Evolutionary conservation across 2,888 invertebrate species (phyloP), one percentile per base, ranked within the genome.

Genomic region (Cryptus armator): DNA sequence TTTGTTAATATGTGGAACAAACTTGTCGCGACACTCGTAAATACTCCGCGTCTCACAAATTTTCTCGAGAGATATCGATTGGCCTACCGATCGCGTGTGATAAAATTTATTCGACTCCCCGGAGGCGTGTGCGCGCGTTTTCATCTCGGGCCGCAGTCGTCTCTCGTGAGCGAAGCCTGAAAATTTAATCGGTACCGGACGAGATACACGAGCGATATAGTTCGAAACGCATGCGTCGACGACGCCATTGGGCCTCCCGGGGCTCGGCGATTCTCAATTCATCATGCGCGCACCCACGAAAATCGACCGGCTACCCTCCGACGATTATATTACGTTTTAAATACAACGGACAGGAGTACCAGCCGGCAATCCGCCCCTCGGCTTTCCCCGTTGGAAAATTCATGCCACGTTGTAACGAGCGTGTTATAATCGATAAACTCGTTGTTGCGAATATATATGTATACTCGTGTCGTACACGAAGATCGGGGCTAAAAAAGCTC

Each of bases 301-400:
- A 81, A 86, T 86, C 86, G 86, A 86, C 86, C 86, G 66, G 67
- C 77, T 59, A 44, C 56, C 83, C 79, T 77, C 75, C 64, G 74
- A 76, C 74, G 53, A 77, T 80, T 64, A 56, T 78, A 81, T 78
- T 64, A 53, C 74, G 81, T 74, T 84, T 85, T 85, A 71, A 85
- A 82, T 82, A 85, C 70, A 56, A 29, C 62, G 62, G 37, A 5
- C 37, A 37, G 37, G 6, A 5, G 37, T 37, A 9, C 6, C 5
- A 37, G 37, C 62, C 62, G 29, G 2, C 14, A 14, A 29, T 6
- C 37, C 64, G 24, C 56, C 62, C n/a, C 62, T 37, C 46, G 46
- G 72, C 53, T 75, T 79, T 79, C 67, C 43, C 77, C 66, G 79
- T 86, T 79, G 51, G 46, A 86, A 77, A 76, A 71, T 81, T 72